phyloP scores from a whole-genome alignment of 30 jellyfish, hydroid and myxozoan species.

The Phacellophora camtschatica region DNA sequence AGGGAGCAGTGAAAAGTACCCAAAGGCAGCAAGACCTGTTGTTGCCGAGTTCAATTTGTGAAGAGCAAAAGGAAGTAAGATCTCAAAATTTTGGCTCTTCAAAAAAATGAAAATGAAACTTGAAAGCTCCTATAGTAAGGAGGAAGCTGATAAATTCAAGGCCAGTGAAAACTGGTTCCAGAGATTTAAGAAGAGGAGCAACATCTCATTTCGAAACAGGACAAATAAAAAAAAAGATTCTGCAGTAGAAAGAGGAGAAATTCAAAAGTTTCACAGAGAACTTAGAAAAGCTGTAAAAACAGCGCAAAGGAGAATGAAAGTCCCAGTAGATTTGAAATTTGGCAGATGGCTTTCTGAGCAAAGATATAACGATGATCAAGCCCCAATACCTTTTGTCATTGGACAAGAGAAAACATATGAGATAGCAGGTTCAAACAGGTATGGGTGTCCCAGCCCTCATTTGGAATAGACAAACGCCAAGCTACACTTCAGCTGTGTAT shows the following conservation, averaged over 20 bases:
- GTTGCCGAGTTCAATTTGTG: constrained; percentile 51
- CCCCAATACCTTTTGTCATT: constrained; percentile 28
- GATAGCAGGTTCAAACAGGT: constrained; percentile 13
- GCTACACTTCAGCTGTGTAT: constrained; percentile 33
- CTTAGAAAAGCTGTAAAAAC: neutral
- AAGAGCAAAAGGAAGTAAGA: constrained; percentile 43
- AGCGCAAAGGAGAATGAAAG: constrained; percentile 2
- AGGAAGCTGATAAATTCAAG: constrained; percentile 20
- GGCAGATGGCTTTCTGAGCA: constrained; percentile 41
- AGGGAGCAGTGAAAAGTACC: constrained; percentile 3
- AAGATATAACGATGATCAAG: constrained; percentile 38
- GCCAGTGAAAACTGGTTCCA: constrained; percentile 21
- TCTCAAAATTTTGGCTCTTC: constrained; percentile 42
- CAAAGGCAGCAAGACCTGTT: constrained; percentile 12
- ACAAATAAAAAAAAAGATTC: neutral
- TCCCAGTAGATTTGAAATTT: constrained; percentile 10
- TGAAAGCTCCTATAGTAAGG: constrained; percentile 32
- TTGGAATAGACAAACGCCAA: constrained; percentile 45
- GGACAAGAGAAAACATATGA: constrained; percentile 29
- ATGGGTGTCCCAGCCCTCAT: constrained; percentile 52
- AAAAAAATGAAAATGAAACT: constrained; percentile 8
- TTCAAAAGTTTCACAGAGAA: neutral
- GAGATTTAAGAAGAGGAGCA: neutral
- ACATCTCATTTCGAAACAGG: neutral
- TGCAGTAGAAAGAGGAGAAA: neutral